Evolutionary conservation across 2,797 vertebrate genomes (phyloP).

Genomic region (Amazonetta brasiliensis): DNA sequence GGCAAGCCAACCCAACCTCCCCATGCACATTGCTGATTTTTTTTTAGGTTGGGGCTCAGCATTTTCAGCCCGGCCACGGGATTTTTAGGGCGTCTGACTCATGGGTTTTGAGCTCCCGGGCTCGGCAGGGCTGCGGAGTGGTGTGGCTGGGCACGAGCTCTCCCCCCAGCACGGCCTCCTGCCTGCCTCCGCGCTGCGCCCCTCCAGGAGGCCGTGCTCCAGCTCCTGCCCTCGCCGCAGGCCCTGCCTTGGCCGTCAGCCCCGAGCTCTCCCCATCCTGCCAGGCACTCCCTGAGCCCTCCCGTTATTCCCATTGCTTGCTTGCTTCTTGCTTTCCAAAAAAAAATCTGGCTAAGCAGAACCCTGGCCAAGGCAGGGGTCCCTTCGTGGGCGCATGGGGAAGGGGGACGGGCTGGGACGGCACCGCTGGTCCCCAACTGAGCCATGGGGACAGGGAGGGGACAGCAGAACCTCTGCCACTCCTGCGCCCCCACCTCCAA

Average conservation of each 20-base stretch:
- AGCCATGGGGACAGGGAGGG: accelerated
- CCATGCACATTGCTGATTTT: accelerated
- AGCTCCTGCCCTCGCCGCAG: background rate
- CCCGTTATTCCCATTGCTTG: accelerated
- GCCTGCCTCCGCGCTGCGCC: accelerated
- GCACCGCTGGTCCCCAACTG: no score
- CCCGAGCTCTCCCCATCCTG: background rate
- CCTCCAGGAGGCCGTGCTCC: background rate
- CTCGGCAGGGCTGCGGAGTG: background rate
- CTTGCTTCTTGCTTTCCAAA: background rate
- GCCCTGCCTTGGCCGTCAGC: background rate
- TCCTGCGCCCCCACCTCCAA: background rate
- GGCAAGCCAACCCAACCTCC: background rate
- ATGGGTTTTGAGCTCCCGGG: background rate
- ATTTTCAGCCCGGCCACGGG: accelerated
- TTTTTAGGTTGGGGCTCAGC: background rate
- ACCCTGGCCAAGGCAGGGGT: accelerated
- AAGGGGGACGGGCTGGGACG: accelerated
- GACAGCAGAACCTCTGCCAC: background rate
- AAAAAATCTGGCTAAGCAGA: background rate
- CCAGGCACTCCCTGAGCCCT: accelerated
- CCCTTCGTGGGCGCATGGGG: accelerated
- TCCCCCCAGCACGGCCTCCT: background rate
- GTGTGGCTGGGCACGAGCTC: background rate
- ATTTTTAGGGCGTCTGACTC: slow-evolving; percentile 13